Evolutionary conservation across 2,113 vertebrate species (phyloP), one percentile per base, ranked within the genome.

Genomic region (Phyllostomus hastatus): DNA sequence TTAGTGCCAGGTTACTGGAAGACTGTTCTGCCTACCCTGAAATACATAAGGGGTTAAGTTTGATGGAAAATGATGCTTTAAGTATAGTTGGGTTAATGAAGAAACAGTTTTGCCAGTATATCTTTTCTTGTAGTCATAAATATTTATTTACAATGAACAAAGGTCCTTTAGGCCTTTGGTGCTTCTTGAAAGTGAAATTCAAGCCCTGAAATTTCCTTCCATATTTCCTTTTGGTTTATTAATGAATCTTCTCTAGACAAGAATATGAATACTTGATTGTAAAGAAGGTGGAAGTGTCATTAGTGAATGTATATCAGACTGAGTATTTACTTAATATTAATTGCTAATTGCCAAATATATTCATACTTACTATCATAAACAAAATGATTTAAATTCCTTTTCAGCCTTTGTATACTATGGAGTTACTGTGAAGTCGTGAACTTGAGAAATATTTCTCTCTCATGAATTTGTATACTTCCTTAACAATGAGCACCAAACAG

Each of bases 251-350:
- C 41, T 76, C 31, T 93, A 97, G 97, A 70, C 96, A 76, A 96
- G 92, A 98, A 82, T 66, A n/a, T 38, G 92, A 43, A 97, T 96
- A 80, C 87, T 54, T 85, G 96, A 98, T 93, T 98, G 96, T 95
- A 97, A 97, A 97, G 97, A 98, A 35, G 86, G n/a, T 76, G 93
- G 89, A 66, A 96, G 79, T 94, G 41, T 98, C 14, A 78, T 98
- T 95, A 98, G 98, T 95, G 97, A 97, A 16, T 98, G 96, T 91
- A 97, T 97, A 43, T 97, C 97, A 92, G 98, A 98, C 75, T 84
- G 98, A 98, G 92, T 98, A 96, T 92, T 98, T 98, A 97, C 96
- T 88, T 98, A 95, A 48, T 69, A 41, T 70, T 72, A 91, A 78
- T 67, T 90, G 2, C 85, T 97, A 57, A 76, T 92, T 88, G 38